Base-by-base conservation (phyloP, 23 tunicate species). In the Halocynthia aurantium region DNA sequence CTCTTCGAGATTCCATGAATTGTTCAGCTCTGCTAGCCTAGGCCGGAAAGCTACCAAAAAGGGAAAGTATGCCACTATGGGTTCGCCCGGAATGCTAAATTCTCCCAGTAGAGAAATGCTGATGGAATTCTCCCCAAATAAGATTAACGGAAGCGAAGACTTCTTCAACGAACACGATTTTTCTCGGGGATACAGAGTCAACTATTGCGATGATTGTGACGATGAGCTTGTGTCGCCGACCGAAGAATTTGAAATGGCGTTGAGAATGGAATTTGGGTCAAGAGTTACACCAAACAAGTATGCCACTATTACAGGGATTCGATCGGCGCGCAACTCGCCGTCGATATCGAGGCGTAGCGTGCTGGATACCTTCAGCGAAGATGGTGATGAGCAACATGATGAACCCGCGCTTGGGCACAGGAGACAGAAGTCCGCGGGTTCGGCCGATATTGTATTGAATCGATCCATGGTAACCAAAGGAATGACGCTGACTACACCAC, bases 281-380 rank as follows among this genome's bases (percentile, higher is more conserved):
- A 31, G 44, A 18, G 78, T 65, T 18, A 49, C 64, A 8, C 49
- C 56, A 8, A 74, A 74, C 31, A 74, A 74, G 22, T 74, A 74
- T 49, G 78, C 78, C 18, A 74, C 78, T 49, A 74, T 74, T 6
- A 74, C 78, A 53, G 78, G 78, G 10, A 64, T 54, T 54, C 55
- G 56, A 54, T 56, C 78, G 8, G 64, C 60, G n/a, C 22, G 60
- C 10, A 51, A 74, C 56, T 13, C 20, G 63, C 55, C n/a, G 0
- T 74, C 55, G 22, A 64, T 54, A 20, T 50, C 63, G 11, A 49
- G n/a, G 11, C 31, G 75, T 70, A n/a, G 62, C 9, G 57, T 22
- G 50, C 56, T 64, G 8, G 78, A 74, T 17, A 55, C 61, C 2
- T 22, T 21, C 10, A 44, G 55, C 8, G 78, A 74, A 21, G 17